Base-by-base conservation (phyloP, 2,113 vertebrate genomes). In the Melanerpes formicivorus region DNA sequence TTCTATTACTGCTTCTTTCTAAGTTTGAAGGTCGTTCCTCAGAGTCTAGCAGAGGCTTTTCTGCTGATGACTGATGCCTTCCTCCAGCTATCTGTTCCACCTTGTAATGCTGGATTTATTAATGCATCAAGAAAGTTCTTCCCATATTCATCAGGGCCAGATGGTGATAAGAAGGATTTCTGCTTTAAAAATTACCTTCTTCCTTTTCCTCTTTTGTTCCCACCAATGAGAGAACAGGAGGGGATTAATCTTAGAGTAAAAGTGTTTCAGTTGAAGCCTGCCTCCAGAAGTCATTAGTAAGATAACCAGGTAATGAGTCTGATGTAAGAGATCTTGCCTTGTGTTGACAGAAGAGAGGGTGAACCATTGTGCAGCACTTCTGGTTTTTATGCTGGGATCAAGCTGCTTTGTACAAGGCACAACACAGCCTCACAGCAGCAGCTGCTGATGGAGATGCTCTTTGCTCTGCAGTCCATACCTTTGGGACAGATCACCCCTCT, bases 51-150 rank as follows among this genome's bases (percentile, higher is more conserved):
- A 85, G 72, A 76, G 63, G 84, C 32, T 83, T 26, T 71, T 79
- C 15, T 11, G 16, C 66, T 30, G 58, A 48, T 79, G 93, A 93
- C 32, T 73, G 92, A 87, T 82, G 77, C 16, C 2, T 14, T 75
- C 50, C 59, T 89, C 83, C 65, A 62, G 67, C 58, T 75, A 19
- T 71, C 64, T 64, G n/a, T 42, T 73, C 71, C 34, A 27, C 92
- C 29, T 18, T 79, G 70, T 60, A 88, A 90, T 48, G 21, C 59
- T 40, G 82, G 60, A 17, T 58, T 93, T 89, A 95, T 95, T 95
- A 94, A 93, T 52, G 71, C 34, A 87, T 85, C 90, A 75, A 48
- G 85, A n/a, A 52, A 52, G 63, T 23, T 70, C 87, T 90, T 79
- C 82, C 75, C 59, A 8, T 79, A 62, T 64, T 80, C 66, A 89